A percentile compares a stretch with the other conserved stretches of the same genome.
Conservation (phyloP, 1,140 invertebrate species). For the Penaeus japonicus region DNA sequence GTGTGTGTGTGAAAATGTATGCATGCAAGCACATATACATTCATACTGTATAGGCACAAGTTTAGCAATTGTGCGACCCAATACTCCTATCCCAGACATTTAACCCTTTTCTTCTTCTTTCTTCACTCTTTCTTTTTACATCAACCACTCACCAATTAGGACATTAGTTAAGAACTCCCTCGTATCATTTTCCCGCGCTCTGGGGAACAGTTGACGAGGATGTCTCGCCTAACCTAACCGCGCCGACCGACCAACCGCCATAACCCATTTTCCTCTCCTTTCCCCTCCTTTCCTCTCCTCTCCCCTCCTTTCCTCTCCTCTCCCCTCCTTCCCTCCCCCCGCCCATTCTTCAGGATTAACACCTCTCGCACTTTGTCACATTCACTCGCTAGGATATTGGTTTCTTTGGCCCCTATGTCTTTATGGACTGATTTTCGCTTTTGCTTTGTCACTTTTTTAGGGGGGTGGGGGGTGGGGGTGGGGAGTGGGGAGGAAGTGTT, state of each 20-base stretch:
- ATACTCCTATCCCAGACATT: no score
- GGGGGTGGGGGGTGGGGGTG: no score
- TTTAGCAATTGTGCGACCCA: no score
- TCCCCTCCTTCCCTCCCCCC: background rate
- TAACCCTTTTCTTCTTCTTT: no score
- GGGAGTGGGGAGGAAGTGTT: no score
- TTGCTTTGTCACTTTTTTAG: no score
- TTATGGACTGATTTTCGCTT: no score
- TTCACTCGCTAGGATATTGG: background rate
- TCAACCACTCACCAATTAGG: background rate
- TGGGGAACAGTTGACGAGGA: no score
- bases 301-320: background rate
- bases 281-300: background rate
- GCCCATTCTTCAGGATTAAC: constrained; percentile 23
- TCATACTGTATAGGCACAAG: background rate
- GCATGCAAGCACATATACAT: background rate
- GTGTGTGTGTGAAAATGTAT: background rate
- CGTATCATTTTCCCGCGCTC: background rate
- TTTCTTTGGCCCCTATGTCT: no score
- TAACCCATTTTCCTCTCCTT: background rate
- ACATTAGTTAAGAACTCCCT: background rate
- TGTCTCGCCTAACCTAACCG: background rate
- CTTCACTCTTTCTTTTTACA: background rate
- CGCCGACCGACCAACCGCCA: background rate
- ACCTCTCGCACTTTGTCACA: constrained; percentile 21